A percentile compares a stretch with the other conserved stretches of the same genome.
phyloP scores from a whole-genome alignment of 1,140 invertebrate species.

The Thaumatotibia leucotreta region DNA sequence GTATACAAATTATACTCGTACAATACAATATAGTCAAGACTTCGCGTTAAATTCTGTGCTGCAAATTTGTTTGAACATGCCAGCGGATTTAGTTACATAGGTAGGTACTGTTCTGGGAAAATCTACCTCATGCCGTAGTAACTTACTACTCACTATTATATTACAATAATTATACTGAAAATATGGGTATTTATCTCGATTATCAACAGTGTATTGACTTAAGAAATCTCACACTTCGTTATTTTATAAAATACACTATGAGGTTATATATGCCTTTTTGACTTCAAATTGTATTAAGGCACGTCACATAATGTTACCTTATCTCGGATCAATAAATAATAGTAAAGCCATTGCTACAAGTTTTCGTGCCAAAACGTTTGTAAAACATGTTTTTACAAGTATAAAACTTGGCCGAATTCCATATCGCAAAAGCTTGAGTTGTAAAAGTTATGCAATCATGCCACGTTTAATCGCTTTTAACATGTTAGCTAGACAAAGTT shows the following conservation, averaged over 20 bases:
- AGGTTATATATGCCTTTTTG: too few relatives aligned
- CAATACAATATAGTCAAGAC: not conserved
- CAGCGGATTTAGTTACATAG: not conserved
- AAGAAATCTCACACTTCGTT: too few relatives aligned
- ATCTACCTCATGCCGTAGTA: too few relatives aligned
- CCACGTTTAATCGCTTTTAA: not conserved
- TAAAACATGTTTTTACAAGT: not conserved
- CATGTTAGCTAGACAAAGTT: slow-evolving; percentile 7
- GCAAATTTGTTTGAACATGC: not conserved
- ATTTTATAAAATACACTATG: too few relatives aligned
- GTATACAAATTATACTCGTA: too few relatives aligned
- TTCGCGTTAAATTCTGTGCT: not conserved
- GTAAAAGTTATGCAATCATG: slow-evolving; percentile 9
- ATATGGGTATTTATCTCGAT: too few relatives aligned
- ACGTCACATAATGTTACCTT: too few relatives aligned
- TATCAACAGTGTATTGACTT: too few relatives aligned
- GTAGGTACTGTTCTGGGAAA: too few relatives aligned
- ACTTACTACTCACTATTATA: too few relatives aligned
- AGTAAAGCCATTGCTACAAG: not conserved
- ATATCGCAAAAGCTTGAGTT: not conserved
- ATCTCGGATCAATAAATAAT: not conserved
- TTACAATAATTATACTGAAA: too few relatives aligned
- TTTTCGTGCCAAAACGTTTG: not conserved
- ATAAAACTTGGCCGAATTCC: not conserved
- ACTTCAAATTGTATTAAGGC: too few relatives aligned